These are phyloP conservation scores for Mormyrus iriodes DNA, from an alignment of 2,113 vertebrate species.

Conservation along the genomic window DNA sequence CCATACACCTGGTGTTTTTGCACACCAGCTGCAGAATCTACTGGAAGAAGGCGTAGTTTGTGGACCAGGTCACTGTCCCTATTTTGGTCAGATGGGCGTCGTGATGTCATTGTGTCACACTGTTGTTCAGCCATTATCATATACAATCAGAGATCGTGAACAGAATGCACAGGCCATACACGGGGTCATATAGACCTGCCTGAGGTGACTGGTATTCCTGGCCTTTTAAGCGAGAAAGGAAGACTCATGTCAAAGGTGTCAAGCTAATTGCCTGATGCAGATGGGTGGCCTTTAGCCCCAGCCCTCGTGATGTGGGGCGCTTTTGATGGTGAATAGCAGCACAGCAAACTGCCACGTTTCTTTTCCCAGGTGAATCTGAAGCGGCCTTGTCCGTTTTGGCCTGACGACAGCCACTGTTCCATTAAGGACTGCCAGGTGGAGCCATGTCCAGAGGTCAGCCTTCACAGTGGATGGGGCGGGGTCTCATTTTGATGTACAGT, in stretches of 20 bases:
- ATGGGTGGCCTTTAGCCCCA: neutral
- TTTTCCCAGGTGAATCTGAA: conserved; percentile 84
- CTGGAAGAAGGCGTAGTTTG: neutral
- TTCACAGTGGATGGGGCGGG: conserved; percentile 7
- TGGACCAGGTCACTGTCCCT: neutral
- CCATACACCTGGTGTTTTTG: neutral
- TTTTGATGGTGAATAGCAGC: neutral
- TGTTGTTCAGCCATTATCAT: neutral
- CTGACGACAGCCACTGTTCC: conserved; percentile 85
- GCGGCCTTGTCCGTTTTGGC: conserved; percentile 92
- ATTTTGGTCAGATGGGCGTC: neutral
- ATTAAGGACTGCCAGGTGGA: conserved; percentile 97
- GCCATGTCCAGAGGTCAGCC: conserved; percentile 86
- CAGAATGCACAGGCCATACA: neutral
- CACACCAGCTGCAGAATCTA: neutral
- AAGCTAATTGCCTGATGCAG: neutral
- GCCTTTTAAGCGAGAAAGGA: neutral
- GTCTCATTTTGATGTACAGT: neutral
- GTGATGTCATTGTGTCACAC: neutral
- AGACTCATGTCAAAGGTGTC: neutral
- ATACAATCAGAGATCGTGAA: neutral
- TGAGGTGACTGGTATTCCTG: neutral
- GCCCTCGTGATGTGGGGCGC: neutral
- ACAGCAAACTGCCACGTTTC: neutral
- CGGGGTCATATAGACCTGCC: neutral